These are phyloP conservation scores for Hirudo medicinalis DNA, from an alignment of 1,140 invertebrate genomes.

Conservation along the genomic window DNA sequence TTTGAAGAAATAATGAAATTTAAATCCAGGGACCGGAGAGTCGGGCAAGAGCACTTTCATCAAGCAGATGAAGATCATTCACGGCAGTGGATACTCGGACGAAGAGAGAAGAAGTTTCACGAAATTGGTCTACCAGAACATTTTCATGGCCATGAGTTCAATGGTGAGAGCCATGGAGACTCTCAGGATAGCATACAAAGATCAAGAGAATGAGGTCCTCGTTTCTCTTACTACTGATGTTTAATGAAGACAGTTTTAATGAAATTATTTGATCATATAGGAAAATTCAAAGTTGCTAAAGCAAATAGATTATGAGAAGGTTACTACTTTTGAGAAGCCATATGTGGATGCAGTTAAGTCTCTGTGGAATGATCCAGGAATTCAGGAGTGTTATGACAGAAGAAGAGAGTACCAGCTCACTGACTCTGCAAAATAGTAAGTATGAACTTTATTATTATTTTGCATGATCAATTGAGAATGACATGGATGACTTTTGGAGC, in stretches of 20 bases:
- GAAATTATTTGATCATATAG: background rate
- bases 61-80: constrained; percentile 99
- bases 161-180: constrained; percentile 99
- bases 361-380: constrained; percentile 87
- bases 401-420: constrained; percentile 98
- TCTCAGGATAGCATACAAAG: constrained; percentile 85
- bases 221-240: background rate
- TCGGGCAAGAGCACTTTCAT: constrained; percentile 99
- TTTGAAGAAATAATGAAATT: background rate
- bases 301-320: constrained; percentile 16
- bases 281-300: constrained; percentile 11
- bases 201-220: constrained; percentile 64
- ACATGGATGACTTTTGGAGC: no score
- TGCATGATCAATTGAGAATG: no score
- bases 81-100: constrained; percentile 95
- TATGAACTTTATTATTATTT: background rate
- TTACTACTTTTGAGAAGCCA: constrained; percentile 14
- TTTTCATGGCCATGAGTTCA: constrained; percentile 99
- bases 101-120: constrained; percentile 96
- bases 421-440: constrained; percentile 99
- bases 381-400: constrained; percentile 97
- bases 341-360: constrained; percentile 58
- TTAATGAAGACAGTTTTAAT: background rate
- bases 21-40: constrained; percentile 81
- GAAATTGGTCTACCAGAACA: constrained; percentile 98